Percentiles rank a stretch among this genome's conserved stretches.
phyloP scores from a whole-genome alignment of 37 sponge, comb jelly and placozoan species.

The Halisarca cf. caerulea region DNA sequence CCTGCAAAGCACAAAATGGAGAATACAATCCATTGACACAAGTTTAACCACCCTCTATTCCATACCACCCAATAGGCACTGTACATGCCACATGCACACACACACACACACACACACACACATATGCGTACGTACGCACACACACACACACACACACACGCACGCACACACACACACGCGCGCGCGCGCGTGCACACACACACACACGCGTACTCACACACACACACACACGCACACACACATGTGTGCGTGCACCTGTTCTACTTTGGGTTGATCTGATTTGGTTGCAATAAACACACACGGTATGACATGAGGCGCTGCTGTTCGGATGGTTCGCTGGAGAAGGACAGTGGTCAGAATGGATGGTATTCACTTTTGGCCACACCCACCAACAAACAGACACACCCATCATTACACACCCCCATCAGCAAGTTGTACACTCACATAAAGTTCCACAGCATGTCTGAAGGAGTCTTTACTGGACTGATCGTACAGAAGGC shows the following conservation, averaged over 20 bases:
- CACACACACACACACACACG: too few species aligned
- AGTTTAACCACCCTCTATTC: too few species aligned
- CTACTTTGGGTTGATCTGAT: slow-evolving; percentile 59
- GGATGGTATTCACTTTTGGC: too few species aligned
- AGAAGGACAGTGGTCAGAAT: not conserved
- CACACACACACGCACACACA: not conserved
- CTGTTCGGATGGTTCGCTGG: slow-evolving; percentile 53
- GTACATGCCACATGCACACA: not conserved
- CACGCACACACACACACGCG: not conserved
- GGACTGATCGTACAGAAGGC: slow-evolving; percentile 78
- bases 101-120: not conserved
- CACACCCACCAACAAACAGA: slow-evolving; percentile 7
- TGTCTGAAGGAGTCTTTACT: slow-evolving; percentile 56
- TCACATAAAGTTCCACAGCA: slow-evolving; percentile 68
- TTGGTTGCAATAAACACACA: slow-evolving; percentile 83
- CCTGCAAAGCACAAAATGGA: not conserved
- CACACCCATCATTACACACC: slow-evolving; percentile 4
- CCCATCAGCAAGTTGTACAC: not conserved
- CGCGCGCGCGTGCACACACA: not conserved
- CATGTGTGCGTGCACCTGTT: slow-evolving; percentile 37
- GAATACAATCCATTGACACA: not conserved
- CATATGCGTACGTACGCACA: not conserved
- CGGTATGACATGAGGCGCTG: slow-evolving; percentile 49
- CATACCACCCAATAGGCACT: too few species aligned
- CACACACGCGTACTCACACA: not conserved